Base-by-base conservation (phyloP, 1,140 invertebrate species). In the Anastrepha ludens region DNA sequence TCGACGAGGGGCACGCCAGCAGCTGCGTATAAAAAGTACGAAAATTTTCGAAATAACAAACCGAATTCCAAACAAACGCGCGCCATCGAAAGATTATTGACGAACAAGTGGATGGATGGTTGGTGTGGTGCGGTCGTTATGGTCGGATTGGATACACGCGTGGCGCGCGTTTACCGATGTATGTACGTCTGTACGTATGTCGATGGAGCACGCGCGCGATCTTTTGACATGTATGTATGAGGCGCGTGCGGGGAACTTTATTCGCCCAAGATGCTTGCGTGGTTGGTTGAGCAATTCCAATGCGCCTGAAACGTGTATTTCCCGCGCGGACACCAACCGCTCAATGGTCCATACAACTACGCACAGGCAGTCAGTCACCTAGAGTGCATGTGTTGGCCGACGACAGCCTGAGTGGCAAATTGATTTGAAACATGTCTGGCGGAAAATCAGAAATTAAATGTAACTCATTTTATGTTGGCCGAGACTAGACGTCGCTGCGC, bases 391-490 rank as follows among this genome's bases (percentile, higher is more conserved):
- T 17, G 20, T 41, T 67, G 64, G 11, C 17, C 29, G 2, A 6
- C 17, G 2, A 81, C 47, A 58, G 17, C 17, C 74, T 81, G 47
- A 81, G 44, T 81, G 47, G 47, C 17, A 81, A 81, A 81, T 58
- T 81, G 47, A 81, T 81, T 81, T 81, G 17, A 29, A 55, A 55
- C 47, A 29, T n/a, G 47, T 55, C 74, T 81, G 47, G 74, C 74
- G 15, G 74, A 81, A 81, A 81, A 74, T 74, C 39, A 74, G 67
- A 74, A 74, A 81, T 81, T 81, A 81, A 81, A 70, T 44, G 11
- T 44, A 70, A 81, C 47, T 58, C 74, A 81, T 50, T 81, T 74
- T 50, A 55, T 9, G 74, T 11, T n/a, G 47, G 29, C 29, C 47
- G n/a, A 5, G n/a, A 8, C 7, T 81, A 81, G 17, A 2, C 44